Conservation (phyloP, 2,113 vertebrate species). For the Hemicordylus capensis region DNA sequence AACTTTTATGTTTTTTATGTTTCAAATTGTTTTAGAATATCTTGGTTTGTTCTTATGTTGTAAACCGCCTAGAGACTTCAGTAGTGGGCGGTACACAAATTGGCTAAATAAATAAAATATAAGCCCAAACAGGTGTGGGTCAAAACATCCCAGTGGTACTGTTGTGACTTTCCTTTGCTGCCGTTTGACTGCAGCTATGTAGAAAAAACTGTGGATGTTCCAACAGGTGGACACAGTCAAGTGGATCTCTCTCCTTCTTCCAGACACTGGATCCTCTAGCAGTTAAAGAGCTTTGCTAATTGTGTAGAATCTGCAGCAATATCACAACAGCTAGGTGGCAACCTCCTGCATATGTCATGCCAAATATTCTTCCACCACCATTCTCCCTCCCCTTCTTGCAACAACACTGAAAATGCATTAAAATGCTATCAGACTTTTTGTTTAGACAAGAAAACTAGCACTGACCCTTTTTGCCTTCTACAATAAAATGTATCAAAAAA, state of each 20-base stretch:
- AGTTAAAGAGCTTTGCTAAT: not conserved
- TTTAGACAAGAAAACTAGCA: constrained; percentile 58
- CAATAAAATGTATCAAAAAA: constrained; percentile 66
- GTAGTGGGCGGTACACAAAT: too few relatives aligned
- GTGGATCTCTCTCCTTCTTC: not conserved
- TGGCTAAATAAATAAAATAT: not conserved
- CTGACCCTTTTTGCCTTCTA: constrained; percentile 64
- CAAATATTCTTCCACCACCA: not conserved
- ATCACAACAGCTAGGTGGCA: constrained; percentile 20
- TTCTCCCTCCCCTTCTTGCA: constrained; percentile 6
- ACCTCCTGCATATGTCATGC: not conserved
- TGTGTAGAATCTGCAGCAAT: not conserved
- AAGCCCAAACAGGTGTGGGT: not conserved
- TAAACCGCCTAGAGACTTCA: too few relatives aligned
- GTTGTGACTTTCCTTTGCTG: not conserved
- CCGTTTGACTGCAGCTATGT: not conserved
- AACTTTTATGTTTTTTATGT: too few relatives aligned
- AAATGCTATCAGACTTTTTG: constrained; percentile 56
- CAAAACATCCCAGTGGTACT: not conserved
- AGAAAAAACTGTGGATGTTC: not conserved
- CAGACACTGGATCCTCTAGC: too few relatives aligned
- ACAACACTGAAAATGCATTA: constrained; percentile 47
- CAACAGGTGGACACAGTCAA: not conserved
- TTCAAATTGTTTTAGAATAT: too few relatives aligned
- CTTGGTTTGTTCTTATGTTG: too few relatives aligned